These are phyloP conservation scores for Melanitta fusca DNA, from an alignment of 2,797 vertebrate genomes.

Conservation along the genomic window DNA sequence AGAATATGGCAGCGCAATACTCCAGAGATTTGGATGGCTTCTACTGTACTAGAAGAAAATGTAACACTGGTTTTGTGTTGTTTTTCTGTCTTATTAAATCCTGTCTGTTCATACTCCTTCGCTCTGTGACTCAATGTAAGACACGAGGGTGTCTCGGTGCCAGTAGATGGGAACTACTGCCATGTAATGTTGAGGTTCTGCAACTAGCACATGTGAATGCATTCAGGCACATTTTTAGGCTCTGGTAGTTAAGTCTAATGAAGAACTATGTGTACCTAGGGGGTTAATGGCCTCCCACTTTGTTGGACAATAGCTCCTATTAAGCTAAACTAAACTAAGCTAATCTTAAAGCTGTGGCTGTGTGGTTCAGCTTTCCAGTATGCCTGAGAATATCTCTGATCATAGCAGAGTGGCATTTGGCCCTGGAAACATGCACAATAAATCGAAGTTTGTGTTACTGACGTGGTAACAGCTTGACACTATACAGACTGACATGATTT, in stretches of 20 bases:
- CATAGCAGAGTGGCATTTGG: not conserved
- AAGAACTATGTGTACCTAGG: not conserved
- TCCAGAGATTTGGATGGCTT: not conserved
- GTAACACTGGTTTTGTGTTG: not conserved
- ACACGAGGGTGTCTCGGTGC: not conserved
- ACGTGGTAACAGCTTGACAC: not conserved
- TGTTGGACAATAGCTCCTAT: not conserved
- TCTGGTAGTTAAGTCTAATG: not conserved
- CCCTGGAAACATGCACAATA: not conserved
- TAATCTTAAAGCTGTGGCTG: not conserved
- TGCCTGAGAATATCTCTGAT: not conserved
- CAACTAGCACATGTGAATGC: not conserved
- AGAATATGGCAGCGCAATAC: not conserved
- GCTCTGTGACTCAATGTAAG: not conserved
- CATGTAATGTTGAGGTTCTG: not conserved
- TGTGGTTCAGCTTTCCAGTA: not conserved
- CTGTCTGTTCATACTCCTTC: not conserved
- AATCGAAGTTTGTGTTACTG: not conserved
- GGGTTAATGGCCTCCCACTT: not conserved
- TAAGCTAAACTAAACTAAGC: not conserved
- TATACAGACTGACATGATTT: not conserved
- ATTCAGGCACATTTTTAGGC: not conserved
- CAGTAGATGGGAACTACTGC: accelerated
- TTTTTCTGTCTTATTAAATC: not conserved
- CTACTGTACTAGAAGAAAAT: not conserved